Conservation (phyloP, 2,888 invertebrate species). For the Cryptophagus acutangulus region DNA sequence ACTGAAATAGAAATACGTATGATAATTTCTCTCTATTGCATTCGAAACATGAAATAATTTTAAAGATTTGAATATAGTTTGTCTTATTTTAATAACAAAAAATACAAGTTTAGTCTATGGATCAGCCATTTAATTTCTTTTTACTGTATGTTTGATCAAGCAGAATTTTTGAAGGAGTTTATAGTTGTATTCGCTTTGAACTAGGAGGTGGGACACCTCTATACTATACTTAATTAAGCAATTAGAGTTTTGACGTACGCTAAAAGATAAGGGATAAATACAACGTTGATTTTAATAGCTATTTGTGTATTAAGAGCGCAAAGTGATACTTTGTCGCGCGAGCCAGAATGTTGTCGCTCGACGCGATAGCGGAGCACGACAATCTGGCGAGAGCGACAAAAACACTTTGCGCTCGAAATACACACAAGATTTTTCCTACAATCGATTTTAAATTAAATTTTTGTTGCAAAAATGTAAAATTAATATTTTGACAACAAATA, state of each 20-base stretch:
- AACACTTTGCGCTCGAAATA: too few relatives aligned
- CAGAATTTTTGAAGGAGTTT: conserved; percentile 26
- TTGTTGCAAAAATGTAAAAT: too few relatives aligned
- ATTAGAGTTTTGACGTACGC: conserved; percentile 29
- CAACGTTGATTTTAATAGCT: conserved; percentile 3
- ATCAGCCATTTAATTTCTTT: conserved; percentile 1
- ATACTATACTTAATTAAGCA: conserved; percentile 37
- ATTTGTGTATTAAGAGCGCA: too few relatives aligned
- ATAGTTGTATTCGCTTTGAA: conserved; percentile 30
- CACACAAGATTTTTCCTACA: too few relatives aligned
- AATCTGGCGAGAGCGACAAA: too few relatives aligned
- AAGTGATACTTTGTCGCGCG: too few relatives aligned
- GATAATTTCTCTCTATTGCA: too few relatives aligned
- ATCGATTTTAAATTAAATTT: too few relatives aligned
- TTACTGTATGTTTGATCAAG: conserved; percentile 19
- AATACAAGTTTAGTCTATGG: neutral
- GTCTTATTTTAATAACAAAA: neutral
- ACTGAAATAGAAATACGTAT: neutral
- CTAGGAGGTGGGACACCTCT: conserved; percentile 28
- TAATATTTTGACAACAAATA: too few relatives aligned
- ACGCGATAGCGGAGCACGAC: too few relatives aligned
- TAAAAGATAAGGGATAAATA: conserved; percentile 10
- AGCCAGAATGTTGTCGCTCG: too few relatives aligned
- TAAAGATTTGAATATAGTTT: neutral
- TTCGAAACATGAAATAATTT: too few relatives aligned